These are phyloP conservation scores for Enteromius mattozi DNA, from an alignment of 2,797 vertebrate genomes.

Conservation along the genomic window DNA sequence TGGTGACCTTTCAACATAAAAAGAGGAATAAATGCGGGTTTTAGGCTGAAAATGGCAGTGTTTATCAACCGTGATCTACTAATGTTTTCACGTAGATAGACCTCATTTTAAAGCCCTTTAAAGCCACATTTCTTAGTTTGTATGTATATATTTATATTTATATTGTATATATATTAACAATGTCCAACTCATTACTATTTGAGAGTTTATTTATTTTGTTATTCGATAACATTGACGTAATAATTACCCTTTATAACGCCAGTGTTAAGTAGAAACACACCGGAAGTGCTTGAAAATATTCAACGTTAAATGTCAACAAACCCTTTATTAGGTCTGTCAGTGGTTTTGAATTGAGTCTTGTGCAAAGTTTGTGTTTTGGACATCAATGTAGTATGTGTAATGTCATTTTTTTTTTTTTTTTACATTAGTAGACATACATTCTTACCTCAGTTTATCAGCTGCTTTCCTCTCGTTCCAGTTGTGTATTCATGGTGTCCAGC, in stretches of 20 bases:
- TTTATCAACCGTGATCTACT: background rate
- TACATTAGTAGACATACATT: background rate
- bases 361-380: background rate
- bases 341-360: background rate
- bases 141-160: too few relatives aligned
- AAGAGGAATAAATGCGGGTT: background rate
- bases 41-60: background rate
- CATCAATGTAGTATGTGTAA: background rate
- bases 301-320: conserved; percentile 41
- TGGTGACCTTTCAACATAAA: background rate
- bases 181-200: background rate
- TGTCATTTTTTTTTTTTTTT: too few relatives aligned
- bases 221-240: background rate
- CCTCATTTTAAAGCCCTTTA: background rate
- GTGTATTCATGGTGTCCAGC: conserved; percentile 10
- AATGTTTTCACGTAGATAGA: background rate
- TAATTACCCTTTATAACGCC: background rate
- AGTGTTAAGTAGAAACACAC: background rate
- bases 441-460: background rate
- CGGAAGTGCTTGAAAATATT: conserved; percentile 34
- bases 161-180: too few relatives aligned
- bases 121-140: too few relatives aligned
- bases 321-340: background rate
- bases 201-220: background rate
- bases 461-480: conserved; percentile 9